Evolutionary conservation across 2,888 invertebrate species (phyloP).

Genomic region (Onthophagus sagittarius): DNA sequence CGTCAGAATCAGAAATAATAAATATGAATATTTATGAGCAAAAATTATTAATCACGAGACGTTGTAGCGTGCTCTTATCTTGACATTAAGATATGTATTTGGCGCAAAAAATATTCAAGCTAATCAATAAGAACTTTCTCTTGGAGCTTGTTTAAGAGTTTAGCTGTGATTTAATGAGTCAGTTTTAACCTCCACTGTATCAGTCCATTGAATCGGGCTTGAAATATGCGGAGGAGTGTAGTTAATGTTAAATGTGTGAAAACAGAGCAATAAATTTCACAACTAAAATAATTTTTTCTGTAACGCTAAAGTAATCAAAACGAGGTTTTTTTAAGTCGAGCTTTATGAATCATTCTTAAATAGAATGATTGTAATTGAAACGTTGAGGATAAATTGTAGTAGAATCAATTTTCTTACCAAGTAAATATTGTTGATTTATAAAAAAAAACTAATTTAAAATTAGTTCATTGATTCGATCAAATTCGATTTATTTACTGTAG

Average conservation of each 20-base stretch:
- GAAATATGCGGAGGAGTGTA: too few relatives aligned
- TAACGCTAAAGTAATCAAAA: too few relatives aligned
- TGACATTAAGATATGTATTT: background rate
- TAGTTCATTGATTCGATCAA: background rate
- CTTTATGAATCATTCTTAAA: too few relatives aligned
- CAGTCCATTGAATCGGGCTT: background rate
- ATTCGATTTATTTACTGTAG: background rate
- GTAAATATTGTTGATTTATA: too few relatives aligned
- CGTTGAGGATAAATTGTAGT: too few relatives aligned
- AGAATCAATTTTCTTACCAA: too few relatives aligned
- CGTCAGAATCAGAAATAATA: background rate
- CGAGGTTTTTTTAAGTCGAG: too few relatives aligned
- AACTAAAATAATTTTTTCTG: too few relatives aligned
- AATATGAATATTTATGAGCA: background rate
- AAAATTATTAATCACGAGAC: background rate
- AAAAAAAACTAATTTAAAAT: background rate
- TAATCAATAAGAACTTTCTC: background rate
- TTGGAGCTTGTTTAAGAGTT: background rate
- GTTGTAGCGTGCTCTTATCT: background rate
- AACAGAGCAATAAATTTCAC: too few relatives aligned
- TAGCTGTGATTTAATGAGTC: background rate
- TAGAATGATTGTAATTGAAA: too few relatives aligned
- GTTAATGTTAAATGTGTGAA: too few relatives aligned
- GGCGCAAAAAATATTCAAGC: background rate
- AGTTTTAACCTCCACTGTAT: background rate